Conservation (phyloP, 2,888 invertebrate species). For the Polyommatus iphigenia region DNA sequence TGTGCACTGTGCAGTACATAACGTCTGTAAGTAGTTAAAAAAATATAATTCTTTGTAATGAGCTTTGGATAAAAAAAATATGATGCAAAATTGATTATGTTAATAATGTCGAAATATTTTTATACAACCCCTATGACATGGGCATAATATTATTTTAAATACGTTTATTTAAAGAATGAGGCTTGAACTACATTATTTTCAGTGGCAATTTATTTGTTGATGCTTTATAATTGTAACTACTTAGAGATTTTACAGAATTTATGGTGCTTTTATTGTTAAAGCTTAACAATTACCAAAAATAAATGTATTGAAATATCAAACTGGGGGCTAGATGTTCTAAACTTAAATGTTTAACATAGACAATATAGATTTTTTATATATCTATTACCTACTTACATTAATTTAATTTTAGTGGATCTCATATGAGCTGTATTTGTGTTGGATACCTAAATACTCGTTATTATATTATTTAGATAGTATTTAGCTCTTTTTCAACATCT, state of each 20-base stretch:
- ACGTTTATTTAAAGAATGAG: background rate
- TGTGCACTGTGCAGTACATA: background rate
- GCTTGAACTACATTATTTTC: conserved; percentile 51
- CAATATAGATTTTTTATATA: background rate
- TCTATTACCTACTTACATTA: background rate
- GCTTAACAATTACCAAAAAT: conserved; percentile 39
- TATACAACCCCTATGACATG: background rate
- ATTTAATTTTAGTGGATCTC: conserved; percentile 11
- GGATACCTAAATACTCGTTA: conserved; percentile 7
- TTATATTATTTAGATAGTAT: background rate
- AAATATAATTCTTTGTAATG: background rate
- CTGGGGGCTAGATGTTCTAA: conserved; percentile 11
- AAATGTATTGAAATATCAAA: conserved; percentile 37
- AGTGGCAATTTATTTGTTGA: conserved; percentile 72
- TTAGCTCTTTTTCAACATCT: conserved; percentile 7
- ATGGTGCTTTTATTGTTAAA: conserved; percentile 65
- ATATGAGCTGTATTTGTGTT: background rate
- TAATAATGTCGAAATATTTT: background rate
- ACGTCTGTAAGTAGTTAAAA: background rate
- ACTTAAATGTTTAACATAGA: background rate
- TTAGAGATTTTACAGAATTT: conserved; percentile 56
- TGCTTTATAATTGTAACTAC: conserved; percentile 68
- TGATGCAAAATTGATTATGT: background rate
- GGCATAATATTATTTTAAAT: conserved; percentile 14
- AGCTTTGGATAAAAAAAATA: background rate